Evolutionary conservation across 1,140 invertebrate species (phyloP), one percentile per base, ranked within the genome.

Genomic region (Paralvinella palmiformis): DNA sequence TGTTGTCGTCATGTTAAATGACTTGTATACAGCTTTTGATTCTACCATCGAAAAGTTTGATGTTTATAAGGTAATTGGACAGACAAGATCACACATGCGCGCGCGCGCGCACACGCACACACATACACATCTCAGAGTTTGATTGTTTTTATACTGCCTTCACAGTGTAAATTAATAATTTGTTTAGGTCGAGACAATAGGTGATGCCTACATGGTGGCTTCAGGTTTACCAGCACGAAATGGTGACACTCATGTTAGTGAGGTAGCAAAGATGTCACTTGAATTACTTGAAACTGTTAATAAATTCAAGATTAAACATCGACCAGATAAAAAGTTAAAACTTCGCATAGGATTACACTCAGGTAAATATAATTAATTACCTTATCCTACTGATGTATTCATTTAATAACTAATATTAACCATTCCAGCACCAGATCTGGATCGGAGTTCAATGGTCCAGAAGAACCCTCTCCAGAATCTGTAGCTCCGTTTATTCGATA

Each of bases 1-100:
- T 90, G 93, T 98, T 31, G 94, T 98, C 1, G 91, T 94, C 75
- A 83, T 98, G 4, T 86, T 98, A 13, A 98, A 98, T 80, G 93
- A 97, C 80, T 85, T 98, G 10, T 98, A 98, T 80, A 94, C 93
- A 15, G 90, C 90, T 66, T 98, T 98, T 77, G 96, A 99, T 80
- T 91, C 90, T 1, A 94, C 96, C 68, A 93, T 98, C 65, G 94
- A 94, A 77, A 89, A 95, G 71, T 98, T 93, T 73, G 93, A 98
- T 82, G 95, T 98, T 5, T 99, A 99, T 79, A 99, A 99, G 86
- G 94, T 96, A 79, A 56, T 10, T 41, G 37, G n/a, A 13, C 10
- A 10, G 37, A 41, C 37, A 41, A 10, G 37, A n/a, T 41, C n/a
- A 13, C 37, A 41, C n/a, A n/a, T n/a, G n/a, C n/a, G 37, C 37